Evolutionary conservation across 1,140 invertebrate species (phyloP), one percentile per base, ranked within the genome.

Genomic region (Anthonomus grandis): DNA sequence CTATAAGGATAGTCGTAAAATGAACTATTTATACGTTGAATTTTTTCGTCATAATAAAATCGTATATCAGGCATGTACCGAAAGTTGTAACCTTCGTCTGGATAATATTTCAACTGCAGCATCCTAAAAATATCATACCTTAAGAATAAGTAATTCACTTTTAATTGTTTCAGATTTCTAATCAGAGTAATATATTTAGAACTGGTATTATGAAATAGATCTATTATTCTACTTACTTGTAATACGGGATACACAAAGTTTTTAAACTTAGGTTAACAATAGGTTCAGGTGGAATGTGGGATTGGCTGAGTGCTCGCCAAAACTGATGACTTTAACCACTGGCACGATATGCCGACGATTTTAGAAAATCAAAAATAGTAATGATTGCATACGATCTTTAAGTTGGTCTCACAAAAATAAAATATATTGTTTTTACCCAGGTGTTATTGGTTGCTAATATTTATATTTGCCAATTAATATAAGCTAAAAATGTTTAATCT

Each of bases 41-140:
- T 63, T 41, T 63, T 63, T 21, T 63, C 62, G 31, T 63, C 62
- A 37, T 56, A 63, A 37, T 63, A 63, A 21, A 44, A 63, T 54
- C 62, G 55, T 21, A 60, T 60, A 39, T 63, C 62, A 6, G 62
- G 62, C 24, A 60, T 51, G 39, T 57, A 63, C 39, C 44, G 48
- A 24, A 56, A 63, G 36, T 63, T 63, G 51, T 63, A 63, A 8
- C 57, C 57, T 21, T 63, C 62, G 36, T 59, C 62, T 13, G 39
- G 52, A 36, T 53, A 63, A 23, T 63, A 63, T 60, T 63, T 63
- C 13, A 63, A 44, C 47, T 63, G 62, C 44, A 63, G 44, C 62
- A 63, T 63, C 51, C 54, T 59, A 37, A 59, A 59, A 59, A 42
- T 23, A 37, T n/a, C n/a, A n/a, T n/a, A n/a, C n/a, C n/a, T n/a